phyloP scores from a whole-genome alignment of 2,113 vertebrate species.

The Lycaon pictus region DNA sequence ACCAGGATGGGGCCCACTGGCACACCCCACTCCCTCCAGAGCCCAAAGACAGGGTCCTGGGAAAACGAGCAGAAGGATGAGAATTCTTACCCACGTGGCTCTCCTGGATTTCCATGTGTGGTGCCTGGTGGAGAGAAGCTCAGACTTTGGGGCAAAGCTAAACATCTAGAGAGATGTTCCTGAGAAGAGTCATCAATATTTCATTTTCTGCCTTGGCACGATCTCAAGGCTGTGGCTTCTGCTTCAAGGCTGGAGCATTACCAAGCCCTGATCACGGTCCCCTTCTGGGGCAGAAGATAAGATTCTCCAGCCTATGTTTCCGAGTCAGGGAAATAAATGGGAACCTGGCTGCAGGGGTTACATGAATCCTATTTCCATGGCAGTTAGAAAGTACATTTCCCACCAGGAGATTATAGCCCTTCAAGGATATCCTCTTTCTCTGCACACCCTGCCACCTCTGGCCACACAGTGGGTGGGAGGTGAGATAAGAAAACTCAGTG shows the following conservation, averaged over 20 bases:
- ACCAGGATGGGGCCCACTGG: not conserved
- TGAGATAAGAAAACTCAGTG: not conserved
- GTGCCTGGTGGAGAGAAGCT: not conserved
- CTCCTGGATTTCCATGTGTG: not conserved
- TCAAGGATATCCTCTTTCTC: not conserved
- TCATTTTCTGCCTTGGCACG: constrained; percentile 67
- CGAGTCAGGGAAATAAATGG: not conserved
- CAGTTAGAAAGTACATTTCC: not conserved
- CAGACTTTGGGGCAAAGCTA: constrained; percentile 71
- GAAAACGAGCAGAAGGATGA: not conserved
- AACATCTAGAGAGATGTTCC: constrained; percentile 71
- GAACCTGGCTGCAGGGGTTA: not conserved
- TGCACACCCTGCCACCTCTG: not conserved
- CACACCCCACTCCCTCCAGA: not conserved
- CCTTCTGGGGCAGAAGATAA: constrained; percentile 51
- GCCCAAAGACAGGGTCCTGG: not conserved
- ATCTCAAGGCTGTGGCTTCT: constrained; percentile 53
- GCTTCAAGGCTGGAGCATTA: constrained; percentile 34
- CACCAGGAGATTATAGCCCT: not conserved
- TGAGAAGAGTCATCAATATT: constrained; percentile 69
- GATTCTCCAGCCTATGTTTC: not conserved
- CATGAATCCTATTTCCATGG: not conserved
- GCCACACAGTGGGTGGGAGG: not conserved
- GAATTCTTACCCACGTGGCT: not conserved
- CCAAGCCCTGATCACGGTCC: not conserved